These are phyloP conservation scores for Lacerta agilis DNA, from an alignment of 2,797 vertebrate genomes.

Conservation along the genomic window DNA sequence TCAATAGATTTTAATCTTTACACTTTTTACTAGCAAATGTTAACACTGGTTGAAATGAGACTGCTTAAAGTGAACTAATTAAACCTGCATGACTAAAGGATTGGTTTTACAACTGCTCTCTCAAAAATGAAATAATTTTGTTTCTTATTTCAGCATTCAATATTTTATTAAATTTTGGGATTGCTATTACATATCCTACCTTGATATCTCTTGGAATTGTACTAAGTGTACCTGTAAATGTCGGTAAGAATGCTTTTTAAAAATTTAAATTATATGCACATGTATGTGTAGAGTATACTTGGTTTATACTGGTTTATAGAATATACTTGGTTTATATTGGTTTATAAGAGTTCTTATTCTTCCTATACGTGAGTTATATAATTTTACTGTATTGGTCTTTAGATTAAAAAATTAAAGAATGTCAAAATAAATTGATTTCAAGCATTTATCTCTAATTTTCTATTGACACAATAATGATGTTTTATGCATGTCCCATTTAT, in stretches of 20 bases:
- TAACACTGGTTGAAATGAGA: neutral
- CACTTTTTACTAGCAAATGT: neutral
- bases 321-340: conserved; percentile 36
- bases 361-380: neutral
- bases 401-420: conserved; percentile 18
- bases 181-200: conserved; percentile 94
- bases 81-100: conserved; percentile 5
- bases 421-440: conserved; percentile 42
- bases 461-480: neutral
- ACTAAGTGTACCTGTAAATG: conserved; percentile 95
- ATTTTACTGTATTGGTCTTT: conserved; percentile 14
- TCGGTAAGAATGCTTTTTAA: conserved; percentile 81
- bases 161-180: conserved; percentile 95
- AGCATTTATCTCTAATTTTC: neutral
- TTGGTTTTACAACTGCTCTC: neutral
- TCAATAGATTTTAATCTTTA: neutral
- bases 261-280: conserved; percentile 11
- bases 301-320: conserved; percentile 27
- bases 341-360: too few relatives aligned
- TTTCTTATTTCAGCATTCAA: conserved; percentile 89
- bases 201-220: conserved; percentile 96
- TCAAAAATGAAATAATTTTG: conserved; percentile 38
- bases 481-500: neutral
- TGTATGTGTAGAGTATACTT: neutral
- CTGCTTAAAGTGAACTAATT: neutral